Conservation (phyloP, 2,797 vertebrate genomes). For the Melanogrammus aeglefinus region DNA sequence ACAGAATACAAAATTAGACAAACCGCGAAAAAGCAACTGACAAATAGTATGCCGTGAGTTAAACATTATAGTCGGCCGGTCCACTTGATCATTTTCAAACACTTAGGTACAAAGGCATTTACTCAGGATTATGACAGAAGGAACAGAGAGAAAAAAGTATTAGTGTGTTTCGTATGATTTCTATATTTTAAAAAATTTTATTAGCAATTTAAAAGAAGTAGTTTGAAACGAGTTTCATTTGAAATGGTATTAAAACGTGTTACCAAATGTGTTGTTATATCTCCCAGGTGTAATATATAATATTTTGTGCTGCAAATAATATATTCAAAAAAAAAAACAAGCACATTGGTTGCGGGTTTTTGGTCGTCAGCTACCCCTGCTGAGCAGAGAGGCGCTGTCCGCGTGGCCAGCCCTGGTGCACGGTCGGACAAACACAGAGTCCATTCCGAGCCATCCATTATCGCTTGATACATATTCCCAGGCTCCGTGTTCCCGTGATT, state of each 20-base stretch:
- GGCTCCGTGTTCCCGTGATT: background rate
- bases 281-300: constrained; percentile 73
- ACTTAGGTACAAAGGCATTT: constrained; percentile 53
- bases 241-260: constrained; percentile 60
- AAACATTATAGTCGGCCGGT: too few relatives aligned
- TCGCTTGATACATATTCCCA: background rate
- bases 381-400: background rate
- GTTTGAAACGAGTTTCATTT: constrained; percentile 61
- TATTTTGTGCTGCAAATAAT: constrained; percentile 79
- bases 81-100: too few relatives aligned
- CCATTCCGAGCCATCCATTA: background rate
- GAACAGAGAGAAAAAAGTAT: constrained; percentile 55
- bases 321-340: constrained; percentile 46
- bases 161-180: constrained; percentile 63
- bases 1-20: constrained; percentile 57
- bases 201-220: constrained; percentile 65
- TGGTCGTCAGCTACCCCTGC: background rate
- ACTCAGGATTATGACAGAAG: constrained; percentile 64
- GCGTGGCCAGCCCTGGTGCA: background rate
- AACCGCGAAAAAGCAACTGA: constrained; percentile 47
- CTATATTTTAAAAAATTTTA: constrained; percentile 70
- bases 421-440: background rate
- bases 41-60: constrained; percentile 41
- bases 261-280: constrained; percentile 74
- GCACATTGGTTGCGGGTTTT: constrained; percentile 6